These are phyloP conservation scores for Drosophila ficusphila DNA, from an alignment of 1,140 invertebrate genomes.

Conservation along the genomic window DNA sequence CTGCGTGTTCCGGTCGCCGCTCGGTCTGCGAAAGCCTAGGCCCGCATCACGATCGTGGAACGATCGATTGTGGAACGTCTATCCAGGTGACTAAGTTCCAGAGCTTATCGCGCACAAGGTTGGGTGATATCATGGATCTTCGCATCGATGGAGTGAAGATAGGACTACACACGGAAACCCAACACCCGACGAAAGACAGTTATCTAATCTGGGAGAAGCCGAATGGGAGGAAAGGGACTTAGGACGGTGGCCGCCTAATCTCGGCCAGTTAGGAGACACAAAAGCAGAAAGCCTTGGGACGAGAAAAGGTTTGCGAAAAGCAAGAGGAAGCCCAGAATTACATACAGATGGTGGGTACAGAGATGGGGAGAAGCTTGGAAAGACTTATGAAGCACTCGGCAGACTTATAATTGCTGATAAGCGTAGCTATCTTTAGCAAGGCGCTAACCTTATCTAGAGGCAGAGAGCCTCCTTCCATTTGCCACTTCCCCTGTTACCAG, in stretches of 20 bases:
- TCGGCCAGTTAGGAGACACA: conserved; percentile 16
- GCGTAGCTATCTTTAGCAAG: conserved; percentile 50
- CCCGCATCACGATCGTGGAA: conserved; percentile 35
- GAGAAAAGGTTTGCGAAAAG: conserved; percentile 21
- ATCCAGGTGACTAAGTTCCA: conserved; percentile 31
- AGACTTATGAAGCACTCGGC: conserved; percentile 58
- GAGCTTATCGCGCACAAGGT: background rate
- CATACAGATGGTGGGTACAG: background rate
- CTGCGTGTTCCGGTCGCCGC: conserved; percentile 13
- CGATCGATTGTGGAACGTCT: too few species aligned
- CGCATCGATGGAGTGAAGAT: background rate
- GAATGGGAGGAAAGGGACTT: background rate
- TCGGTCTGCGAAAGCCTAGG: conserved; percentile 38
- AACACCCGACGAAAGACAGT: background rate
- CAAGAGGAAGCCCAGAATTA: conserved; percentile 6
- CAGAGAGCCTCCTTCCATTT: conserved; percentile 2
- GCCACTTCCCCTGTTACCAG: background rate
- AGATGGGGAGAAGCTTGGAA: conserved; percentile 24
- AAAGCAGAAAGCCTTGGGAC: conserved; percentile 12
- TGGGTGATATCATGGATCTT: conserved; percentile 21
- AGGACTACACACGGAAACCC: background rate
- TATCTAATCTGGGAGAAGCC: conserved; percentile 11
- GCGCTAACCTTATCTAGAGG: conserved; percentile 55
- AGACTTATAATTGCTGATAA: conserved; percentile 71
- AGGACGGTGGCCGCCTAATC: conserved; percentile 13